Percentiles rank a stretch among this genome's conserved stretches.
Conservation (phyloP, 2,797 vertebrate genomes). For the Cercopithecus hamlyni region DNA sequence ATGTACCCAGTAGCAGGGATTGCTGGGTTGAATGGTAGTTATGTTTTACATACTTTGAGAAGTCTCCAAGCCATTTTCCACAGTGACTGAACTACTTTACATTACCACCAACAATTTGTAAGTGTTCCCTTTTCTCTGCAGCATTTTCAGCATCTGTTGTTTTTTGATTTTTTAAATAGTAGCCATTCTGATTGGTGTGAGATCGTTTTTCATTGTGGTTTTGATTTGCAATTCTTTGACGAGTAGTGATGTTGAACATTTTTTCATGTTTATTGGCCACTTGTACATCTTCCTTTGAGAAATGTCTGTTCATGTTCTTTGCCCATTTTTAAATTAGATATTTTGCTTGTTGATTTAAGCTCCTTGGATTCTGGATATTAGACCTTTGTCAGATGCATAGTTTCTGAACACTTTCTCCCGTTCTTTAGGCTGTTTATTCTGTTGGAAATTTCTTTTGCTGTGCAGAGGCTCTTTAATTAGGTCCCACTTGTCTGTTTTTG, state of each 20-base stretch:
- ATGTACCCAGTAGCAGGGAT: not conserved
- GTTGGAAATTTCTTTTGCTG: not conserved
- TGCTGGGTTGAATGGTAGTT: not conserved
- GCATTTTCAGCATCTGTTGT: not conserved
- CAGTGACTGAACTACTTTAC: not conserved
- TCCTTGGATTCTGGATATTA: not conserved
- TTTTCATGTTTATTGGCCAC: not conserved
- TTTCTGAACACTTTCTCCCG: not conserved
- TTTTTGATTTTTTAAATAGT: not conserved
- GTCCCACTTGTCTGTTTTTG: not conserved
- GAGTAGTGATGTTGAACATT: not conserved
- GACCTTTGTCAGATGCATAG: not conserved
- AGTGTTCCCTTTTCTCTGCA: not conserved
- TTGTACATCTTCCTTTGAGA: not conserved
- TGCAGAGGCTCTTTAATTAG: not conserved
- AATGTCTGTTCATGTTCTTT: not conserved
- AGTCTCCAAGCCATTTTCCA: not conserved
- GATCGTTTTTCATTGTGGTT: not conserved
- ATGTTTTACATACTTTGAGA: not conserved
- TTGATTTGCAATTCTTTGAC: not conserved
- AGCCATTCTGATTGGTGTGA: not conserved
- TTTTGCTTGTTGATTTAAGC: not conserved
- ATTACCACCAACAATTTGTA: not conserved
- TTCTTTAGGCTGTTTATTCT: not conserved
- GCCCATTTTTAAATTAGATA: not conserved